These are phyloP conservation scores for Zaprionus obscuricornis DNA, from an alignment of 2,888 invertebrate species.

Conservation along the genomic window DNA sequence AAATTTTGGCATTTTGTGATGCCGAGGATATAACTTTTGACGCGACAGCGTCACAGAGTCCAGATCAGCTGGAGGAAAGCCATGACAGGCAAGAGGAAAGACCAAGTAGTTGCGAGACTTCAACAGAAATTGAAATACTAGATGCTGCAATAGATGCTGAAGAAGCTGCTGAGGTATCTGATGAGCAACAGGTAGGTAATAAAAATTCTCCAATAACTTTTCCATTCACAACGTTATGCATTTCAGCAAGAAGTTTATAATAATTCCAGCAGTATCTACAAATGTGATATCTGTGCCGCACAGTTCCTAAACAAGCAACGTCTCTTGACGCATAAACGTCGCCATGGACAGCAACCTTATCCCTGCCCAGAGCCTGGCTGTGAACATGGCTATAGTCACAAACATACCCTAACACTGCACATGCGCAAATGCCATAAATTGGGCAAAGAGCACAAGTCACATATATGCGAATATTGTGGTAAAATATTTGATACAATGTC, in stretches of 20 bases:
- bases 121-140: too few relatives aligned
- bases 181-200: too few relatives aligned
- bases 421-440: conserved; percentile 52
- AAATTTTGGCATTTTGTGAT: conserved; percentile 18
- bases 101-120: too few relatives aligned
- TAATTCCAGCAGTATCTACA: conserved; percentile 27
- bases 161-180: too few relatives aligned
- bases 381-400: conserved; percentile 43
- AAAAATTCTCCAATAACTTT: too few relatives aligned
- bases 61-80: neutral
- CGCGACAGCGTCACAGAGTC: neutral
- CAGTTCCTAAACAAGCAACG: conserved; percentile 56
- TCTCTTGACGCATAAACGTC: conserved; percentile 61
- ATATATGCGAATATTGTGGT: conserved; percentile 46
- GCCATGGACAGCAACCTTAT: conserved; percentile 43
- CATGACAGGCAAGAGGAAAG: neutral
- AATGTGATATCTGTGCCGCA: conserved; percentile 56
- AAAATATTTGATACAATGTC: conserved; percentile 51
- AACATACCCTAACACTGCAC: conserved; percentile 46
- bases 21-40: conserved; percentile 19
- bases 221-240: too few relatives aligned
- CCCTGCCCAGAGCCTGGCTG: conserved; percentile 45
- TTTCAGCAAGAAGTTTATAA: too few relatives aligned
- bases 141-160: too few relatives aligned
- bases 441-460: conserved; percentile 52